A percentile compares a stretch with the other conserved stretches of the same genome.
phyloP scores from a whole-genome alignment of 2,888 invertebrate genomes.

The Chesias legatella region DNA sequence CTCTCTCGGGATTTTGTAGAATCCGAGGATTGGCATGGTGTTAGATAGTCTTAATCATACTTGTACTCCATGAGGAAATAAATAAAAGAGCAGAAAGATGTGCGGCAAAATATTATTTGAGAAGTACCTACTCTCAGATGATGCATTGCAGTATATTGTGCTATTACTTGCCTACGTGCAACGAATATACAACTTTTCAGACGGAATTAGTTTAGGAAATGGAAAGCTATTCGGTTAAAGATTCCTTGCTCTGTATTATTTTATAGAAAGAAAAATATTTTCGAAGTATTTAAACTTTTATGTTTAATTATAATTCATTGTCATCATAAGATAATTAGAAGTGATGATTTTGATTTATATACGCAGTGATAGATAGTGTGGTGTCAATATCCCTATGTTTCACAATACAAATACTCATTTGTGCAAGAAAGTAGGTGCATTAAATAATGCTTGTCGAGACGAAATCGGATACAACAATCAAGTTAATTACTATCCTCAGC shows the following conservation, averaged over 20 bases:
- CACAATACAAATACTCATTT: conserved; percentile 2
- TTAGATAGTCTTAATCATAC: conserved; percentile 14
- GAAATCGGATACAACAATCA: conserved; percentile 20
- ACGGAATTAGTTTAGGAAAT: too few relatives aligned
- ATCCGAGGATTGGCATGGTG: conserved; percentile 17
- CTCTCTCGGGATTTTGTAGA: conserved; percentile 17
- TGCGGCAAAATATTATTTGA: conserved; percentile 5
- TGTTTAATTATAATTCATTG: too few relatives aligned
- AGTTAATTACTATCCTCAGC: conserved; percentile 10
- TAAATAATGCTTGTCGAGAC: conserved; percentile 12
- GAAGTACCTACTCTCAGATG: too few relatives aligned
- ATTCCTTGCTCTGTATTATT: too few relatives aligned
- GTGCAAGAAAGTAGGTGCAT: conserved; percentile 5
- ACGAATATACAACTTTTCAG: conserved; percentile 3
- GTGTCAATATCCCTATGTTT: too few relatives aligned
- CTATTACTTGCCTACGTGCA: background rate
- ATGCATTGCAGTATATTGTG: too few relatives aligned
- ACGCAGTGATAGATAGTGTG: too few relatives aligned
- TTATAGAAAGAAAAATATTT: too few relatives aligned
- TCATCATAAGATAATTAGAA: too few relatives aligned
- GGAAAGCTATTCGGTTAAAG: too few relatives aligned
- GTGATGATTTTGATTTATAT: too few relatives aligned
- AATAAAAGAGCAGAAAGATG: conserved; percentile 8
- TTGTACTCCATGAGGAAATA: conserved; percentile 11
- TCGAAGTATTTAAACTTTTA: too few relatives aligned